Evolutionary conservation across 2,797 vertebrate species (phyloP).

Genomic region (Microcaecilia unicolor): DNA sequence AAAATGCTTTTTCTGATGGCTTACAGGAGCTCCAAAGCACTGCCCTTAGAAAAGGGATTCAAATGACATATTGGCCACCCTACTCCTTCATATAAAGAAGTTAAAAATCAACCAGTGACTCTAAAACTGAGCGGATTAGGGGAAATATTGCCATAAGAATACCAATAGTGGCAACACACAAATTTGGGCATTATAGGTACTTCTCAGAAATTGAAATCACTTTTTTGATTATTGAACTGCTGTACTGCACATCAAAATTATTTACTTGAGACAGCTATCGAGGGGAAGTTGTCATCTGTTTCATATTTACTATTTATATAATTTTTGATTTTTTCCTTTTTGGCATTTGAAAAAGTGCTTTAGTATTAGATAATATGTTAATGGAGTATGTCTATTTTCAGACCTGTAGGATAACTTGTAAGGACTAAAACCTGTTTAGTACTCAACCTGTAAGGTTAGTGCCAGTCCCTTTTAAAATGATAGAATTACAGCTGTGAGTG

Average conservation of each 20-base stretch:
- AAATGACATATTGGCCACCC: not conserved
- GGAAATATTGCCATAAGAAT: fast-evolving
- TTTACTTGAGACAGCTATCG: fast-evolving
- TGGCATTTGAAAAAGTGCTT: not conserved
- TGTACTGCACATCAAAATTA: fast-evolving
- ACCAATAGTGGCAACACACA: too few species aligned
- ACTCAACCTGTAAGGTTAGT: conserved; percentile 7
- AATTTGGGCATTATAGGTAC: too few species aligned
- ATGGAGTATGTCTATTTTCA: fast-evolving
- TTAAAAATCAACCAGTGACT: too few species aligned
- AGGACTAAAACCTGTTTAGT: conserved; percentile 1
- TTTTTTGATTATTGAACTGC: too few species aligned
- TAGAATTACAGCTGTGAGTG: conserved; percentile 26
- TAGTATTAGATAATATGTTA: not conserved
- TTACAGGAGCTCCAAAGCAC: not conserved
- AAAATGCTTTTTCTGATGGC: not conserved
- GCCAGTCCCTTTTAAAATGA: conserved; percentile 8
- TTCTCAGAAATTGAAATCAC: too few species aligned
- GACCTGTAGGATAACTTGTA: not conserved
- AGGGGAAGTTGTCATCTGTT: fast-evolving
- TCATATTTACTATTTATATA: not conserved
- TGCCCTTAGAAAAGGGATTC: conserved; percentile 9
- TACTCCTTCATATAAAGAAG: conserved; percentile 8
- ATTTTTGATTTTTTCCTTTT: too few species aligned
- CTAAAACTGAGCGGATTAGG: too few species aligned